Percentiles rank a stretch among this genome's conserved stretches.
phyloP scores from a whole-genome alignment of 2,113 vertebrate species.

The Pseudonaja textilis region DNA sequence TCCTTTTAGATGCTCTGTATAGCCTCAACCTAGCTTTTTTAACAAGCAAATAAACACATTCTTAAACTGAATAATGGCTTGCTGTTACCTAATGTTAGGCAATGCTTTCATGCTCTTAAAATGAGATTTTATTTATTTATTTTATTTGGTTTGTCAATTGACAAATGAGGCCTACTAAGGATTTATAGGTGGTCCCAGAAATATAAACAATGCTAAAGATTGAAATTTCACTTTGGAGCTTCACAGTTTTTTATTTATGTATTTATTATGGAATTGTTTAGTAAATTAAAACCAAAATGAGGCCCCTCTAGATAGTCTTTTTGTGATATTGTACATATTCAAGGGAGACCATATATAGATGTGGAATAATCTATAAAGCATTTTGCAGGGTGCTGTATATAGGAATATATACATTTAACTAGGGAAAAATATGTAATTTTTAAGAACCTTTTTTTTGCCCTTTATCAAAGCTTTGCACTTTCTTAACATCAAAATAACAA shows the following conservation, averaged over 20 bases:
- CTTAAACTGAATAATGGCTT: neutral
- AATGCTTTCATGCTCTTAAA: neutral
- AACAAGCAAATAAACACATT: neutral
- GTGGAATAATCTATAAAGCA: conserved; percentile 16
- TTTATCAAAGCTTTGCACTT: conserved; percentile 28
- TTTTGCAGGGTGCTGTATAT: neutral
- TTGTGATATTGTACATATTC: neutral
- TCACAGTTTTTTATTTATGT: neutral
- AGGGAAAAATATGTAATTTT: neutral
- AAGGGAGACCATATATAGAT: neutral
- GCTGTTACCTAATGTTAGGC: neutral
- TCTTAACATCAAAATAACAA: conserved; percentile 36
- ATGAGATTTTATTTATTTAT: neutral
- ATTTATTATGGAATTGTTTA: neutral
- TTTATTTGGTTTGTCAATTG: too few species aligned
- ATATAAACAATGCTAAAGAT: neutral
- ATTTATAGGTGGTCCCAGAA: neutral
- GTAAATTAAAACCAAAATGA: neutral
- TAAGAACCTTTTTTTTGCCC: conserved; percentile 2
- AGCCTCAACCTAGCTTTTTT: neutral
- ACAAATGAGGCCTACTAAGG: neutral
- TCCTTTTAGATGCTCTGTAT: neutral
- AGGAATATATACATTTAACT: conserved; percentile 1
- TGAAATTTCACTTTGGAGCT: neutral
- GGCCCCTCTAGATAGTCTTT: neutral